Conservation (phyloP, 2,797 vertebrate genomes). For the Podarcis lilfordi region DNA sequence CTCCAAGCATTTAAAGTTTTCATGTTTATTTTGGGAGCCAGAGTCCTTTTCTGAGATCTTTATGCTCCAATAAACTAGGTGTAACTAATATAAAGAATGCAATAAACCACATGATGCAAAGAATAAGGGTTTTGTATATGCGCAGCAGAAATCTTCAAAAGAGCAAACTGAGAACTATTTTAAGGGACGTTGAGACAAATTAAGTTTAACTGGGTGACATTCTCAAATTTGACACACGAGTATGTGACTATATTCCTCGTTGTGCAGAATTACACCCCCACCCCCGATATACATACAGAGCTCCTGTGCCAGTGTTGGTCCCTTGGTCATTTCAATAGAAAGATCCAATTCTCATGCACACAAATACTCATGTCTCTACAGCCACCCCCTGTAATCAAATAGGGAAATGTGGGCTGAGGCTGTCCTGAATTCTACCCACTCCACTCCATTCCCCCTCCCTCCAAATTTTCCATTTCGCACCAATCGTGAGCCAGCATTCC, state of each 20-base stretch:
- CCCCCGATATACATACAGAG: background rate
- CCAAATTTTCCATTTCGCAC: background rate
- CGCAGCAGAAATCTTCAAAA: background rate
- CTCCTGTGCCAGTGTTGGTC: background rate
- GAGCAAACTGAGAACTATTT: background rate
- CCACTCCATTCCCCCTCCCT: background rate
- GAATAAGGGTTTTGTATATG: background rate
- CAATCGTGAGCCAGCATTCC: background rate
- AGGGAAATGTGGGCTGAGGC: background rate
- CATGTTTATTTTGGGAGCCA: constrained; percentile 28
- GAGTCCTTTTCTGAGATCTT: constrained; percentile 25
- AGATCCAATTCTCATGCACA: background rate
- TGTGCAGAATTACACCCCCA: background rate
- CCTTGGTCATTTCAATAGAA: background rate
- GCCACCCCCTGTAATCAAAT: background rate
- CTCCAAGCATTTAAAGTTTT: constrained; percentile 36
- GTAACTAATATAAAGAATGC: constrained; percentile 24
- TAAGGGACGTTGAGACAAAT: background rate
- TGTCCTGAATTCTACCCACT: background rate
- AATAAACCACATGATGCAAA: constrained; percentile 2
- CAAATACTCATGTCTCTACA: background rate
- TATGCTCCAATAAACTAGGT: constrained; percentile 35
- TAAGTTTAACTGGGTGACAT: background rate
- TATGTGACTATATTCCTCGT: background rate
- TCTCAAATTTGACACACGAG: background rate